These are phyloP conservation scores for Apeira syringaria DNA, from an alignment of 2,888 invertebrate genomes.

Conservation along the genomic window DNA sequence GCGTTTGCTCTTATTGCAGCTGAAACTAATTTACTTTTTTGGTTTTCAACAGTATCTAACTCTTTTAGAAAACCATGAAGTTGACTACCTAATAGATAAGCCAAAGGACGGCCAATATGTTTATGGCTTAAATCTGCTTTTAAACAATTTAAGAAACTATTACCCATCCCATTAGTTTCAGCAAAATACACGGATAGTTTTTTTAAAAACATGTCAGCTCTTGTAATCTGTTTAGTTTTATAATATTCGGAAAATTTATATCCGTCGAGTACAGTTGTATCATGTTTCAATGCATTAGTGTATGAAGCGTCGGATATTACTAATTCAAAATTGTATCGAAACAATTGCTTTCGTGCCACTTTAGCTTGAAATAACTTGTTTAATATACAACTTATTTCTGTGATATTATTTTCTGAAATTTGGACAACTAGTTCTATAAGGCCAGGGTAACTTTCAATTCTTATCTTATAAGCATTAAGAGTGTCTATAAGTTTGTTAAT, in stretches of 20 bases:
- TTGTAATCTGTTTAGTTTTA: not conserved
- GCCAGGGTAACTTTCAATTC: slow-evolving; percentile 34
- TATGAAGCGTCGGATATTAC: slow-evolving; percentile 49
- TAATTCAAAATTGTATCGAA: slow-evolving; percentile 44
- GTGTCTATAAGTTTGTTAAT: slow-evolving; percentile 42
- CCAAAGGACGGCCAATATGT: slow-evolving; percentile 19
- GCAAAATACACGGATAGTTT: slow-evolving; percentile 51
- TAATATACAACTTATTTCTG: slow-evolving; percentile 34
- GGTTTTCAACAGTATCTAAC: slow-evolving; percentile 21
- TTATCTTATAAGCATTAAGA: slow-evolving; percentile 41
- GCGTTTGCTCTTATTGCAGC: slow-evolving; percentile 44
- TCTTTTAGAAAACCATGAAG: slow-evolving; percentile 14
- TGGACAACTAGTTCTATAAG: slow-evolving; percentile 35
- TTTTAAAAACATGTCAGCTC: slow-evolving; percentile 41
- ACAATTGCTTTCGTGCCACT: slow-evolving; percentile 49
- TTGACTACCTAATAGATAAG: slow-evolving; percentile 20
- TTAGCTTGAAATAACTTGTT: slow-evolving; percentile 40
- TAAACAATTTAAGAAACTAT: slow-evolving; percentile 28
- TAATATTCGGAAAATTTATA: slow-evolving; percentile 4
- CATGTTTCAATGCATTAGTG: slow-evolving; percentile 56
- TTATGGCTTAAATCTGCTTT: slow-evolving; percentile 4
- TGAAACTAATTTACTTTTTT: slow-evolving; percentile 29
- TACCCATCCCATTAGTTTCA: slow-evolving; percentile 48
- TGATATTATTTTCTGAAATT: slow-evolving; percentile 35
- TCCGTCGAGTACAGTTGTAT: slow-evolving; percentile 36